phyloP scores from a whole-genome alignment of 2,797 vertebrate species.

The Halcyon badia region DNA sequence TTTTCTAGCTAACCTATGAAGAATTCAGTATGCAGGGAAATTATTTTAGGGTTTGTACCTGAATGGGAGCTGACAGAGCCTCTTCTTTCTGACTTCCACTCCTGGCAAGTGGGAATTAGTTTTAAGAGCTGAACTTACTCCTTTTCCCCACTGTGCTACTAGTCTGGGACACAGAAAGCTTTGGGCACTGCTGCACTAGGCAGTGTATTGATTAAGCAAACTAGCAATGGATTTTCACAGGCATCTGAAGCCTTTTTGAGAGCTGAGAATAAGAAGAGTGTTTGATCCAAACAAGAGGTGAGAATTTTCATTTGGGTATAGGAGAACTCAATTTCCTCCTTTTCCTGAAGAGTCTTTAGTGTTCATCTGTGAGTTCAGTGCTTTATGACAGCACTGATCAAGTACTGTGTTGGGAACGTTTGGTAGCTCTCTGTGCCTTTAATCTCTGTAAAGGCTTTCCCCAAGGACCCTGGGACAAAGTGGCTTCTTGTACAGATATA shows the following conservation, averaged over 20 bases:
- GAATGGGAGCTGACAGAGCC: background rate
- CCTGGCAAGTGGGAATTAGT: background rate
- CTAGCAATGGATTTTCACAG: background rate
- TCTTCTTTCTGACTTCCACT: background rate
- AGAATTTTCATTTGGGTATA: background rate
- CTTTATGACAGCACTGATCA: background rate
- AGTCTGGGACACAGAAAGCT: background rate
- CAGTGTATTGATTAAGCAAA: background rate
- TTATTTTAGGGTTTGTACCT: background rate
- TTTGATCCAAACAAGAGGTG: background rate
- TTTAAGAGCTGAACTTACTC: background rate
- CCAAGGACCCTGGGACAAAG: background rate
- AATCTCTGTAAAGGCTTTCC: background rate
- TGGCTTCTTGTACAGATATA: background rate
- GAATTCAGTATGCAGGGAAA: background rate
- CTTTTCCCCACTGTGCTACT: background rate
- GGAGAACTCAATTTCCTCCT: background rate
- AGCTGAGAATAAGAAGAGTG: background rate
- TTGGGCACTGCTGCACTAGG: background rate
- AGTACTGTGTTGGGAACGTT: background rate
- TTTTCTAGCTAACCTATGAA: background rate
- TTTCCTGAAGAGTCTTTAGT: background rate
- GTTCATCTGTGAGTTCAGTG: background rate
- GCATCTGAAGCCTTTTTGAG: background rate
- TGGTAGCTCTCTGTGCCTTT: background rate